Base-by-base conservation (phyloP, 2,888 invertebrate species). In the Cynaeus angustus region DNA sequence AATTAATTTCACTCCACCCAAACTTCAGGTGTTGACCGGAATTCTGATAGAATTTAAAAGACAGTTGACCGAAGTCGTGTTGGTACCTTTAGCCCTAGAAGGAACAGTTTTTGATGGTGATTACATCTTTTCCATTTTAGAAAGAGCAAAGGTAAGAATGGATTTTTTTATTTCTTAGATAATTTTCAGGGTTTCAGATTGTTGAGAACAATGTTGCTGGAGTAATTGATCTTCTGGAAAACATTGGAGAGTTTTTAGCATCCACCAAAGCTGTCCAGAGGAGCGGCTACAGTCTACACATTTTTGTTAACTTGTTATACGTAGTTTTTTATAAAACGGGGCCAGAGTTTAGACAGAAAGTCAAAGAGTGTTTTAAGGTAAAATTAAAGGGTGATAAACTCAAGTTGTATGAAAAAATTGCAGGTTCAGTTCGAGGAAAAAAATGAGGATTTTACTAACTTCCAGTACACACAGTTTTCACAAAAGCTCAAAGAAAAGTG, bases 1-100 rank as follows among this genome's bases (percentile, higher is more conserved):
- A 7, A 91, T 90, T 85, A 96, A 97, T 83, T 95, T 97, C 79
- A 91, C 91, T 6, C 85, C 93, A 30, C 94, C 95, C 75, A 95
- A 96, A 78, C 85, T 97, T 14, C 91, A 91, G 73, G 83, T 90
- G 41, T 85, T 96, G 10, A 96, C 96, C 85, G 89, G 92, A 79
- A 91, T 93, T 86, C 90, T 96, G 13, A 46, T 28, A 0, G 30
- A 6, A 1, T 62, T 62, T 50, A 21, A 50, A n/a, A 16, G 30
- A 6, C 33, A 38, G 21, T 6, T 62, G 7, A 8, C 16, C 9
- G 9, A 16, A 2, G 37, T 50, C 3, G 8, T 3, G 1, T 21
- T 38, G 48, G 7, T 21, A 2, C 28, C 30, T 6, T 50, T 50
- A 37, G 9, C 50, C 9, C 46, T 79, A 5, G 92, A 92, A 67